Conservation (phyloP, 2,797 vertebrate species). For the Columba guinea region DNA sequence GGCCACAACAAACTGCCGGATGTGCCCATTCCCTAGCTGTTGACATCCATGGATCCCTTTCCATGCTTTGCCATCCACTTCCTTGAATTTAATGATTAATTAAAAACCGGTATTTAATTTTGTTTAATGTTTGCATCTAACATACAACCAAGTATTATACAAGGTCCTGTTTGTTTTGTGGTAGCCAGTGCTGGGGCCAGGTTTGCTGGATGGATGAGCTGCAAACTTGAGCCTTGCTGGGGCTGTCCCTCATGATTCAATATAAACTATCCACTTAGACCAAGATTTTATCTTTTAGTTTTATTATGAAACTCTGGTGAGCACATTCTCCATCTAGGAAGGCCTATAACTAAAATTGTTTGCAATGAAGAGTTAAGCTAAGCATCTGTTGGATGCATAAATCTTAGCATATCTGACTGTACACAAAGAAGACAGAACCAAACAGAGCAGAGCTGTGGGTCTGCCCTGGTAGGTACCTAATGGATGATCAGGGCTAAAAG, state of each 20-base stretch:
- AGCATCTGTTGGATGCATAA: not conserved
- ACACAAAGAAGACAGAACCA: not conserved
- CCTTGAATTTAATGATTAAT: not conserved
- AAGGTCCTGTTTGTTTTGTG: not conserved
- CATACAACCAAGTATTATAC: not conserved
- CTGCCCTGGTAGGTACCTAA: not conserved
- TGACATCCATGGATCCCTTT: not conserved
- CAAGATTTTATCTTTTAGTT: not conserved
- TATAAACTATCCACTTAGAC: not conserved
- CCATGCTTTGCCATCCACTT: not conserved
- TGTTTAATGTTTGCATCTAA: not conserved
- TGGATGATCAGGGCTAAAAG: not conserved
- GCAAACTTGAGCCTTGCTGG: not conserved
- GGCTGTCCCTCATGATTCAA: not conserved
- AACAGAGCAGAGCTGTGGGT: not conserved
- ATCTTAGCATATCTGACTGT: not conserved
- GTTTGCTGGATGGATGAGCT: not conserved
- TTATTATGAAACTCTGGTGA: not conserved
- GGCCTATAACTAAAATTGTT: not conserved
- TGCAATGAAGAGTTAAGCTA: not conserved
- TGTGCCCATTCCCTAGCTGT: not conserved
- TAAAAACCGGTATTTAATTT: not conserved
- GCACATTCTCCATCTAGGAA: not conserved
- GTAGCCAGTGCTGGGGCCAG: not conserved
- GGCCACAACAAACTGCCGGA: not conserved